Percentiles rank a stretch among this genome's conserved stretches.
These are phyloP conservation scores for Megalopta genalis DNA, from an alignment of 1,140 invertebrate genomes.

Conservation along the genomic window DNA sequence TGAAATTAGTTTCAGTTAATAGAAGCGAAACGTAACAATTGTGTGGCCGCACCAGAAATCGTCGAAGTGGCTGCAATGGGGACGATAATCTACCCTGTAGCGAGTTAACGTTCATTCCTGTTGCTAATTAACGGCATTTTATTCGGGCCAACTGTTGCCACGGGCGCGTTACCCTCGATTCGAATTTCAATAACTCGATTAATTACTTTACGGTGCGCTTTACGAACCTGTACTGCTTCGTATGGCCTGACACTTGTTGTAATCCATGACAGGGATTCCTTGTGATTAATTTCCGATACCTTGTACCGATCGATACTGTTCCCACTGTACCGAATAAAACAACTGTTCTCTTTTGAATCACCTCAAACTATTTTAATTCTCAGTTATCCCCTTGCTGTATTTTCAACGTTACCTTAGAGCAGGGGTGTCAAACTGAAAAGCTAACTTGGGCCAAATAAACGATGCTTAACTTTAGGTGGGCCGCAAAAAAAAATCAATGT, in stretches of 20 bases:
- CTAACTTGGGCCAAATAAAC: too few species aligned
- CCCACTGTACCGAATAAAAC: too few species aligned
- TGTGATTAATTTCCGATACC: too few species aligned
- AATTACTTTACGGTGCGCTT: background rate
- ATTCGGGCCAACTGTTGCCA: background rate
- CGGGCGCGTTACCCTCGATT: background rate
- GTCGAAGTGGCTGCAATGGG: background rate
- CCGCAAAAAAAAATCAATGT: too few species aligned
- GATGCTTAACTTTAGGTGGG: too few species aligned
- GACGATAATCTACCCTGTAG: background rate
- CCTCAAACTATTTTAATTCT: too few species aligned
- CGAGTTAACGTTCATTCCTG: background rate
- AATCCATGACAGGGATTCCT: background rate
- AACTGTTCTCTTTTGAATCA: too few species aligned
- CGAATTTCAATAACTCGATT: background rate
- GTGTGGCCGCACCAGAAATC: background rate
- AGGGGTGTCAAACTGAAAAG: too few species aligned
- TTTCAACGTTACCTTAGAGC: too few species aligned
- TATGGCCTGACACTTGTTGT: background rate
- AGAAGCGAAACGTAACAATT: background rate
- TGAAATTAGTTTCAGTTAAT: background rate
- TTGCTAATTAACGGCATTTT: slow-evolving; percentile 9
- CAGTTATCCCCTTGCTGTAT: too few species aligned
- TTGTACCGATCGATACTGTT: too few species aligned
- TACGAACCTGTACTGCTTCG: background rate